Conservation (phyloP, 2,113 vertebrate species). For the Ptilonorhynchus violaceus region DNA sequence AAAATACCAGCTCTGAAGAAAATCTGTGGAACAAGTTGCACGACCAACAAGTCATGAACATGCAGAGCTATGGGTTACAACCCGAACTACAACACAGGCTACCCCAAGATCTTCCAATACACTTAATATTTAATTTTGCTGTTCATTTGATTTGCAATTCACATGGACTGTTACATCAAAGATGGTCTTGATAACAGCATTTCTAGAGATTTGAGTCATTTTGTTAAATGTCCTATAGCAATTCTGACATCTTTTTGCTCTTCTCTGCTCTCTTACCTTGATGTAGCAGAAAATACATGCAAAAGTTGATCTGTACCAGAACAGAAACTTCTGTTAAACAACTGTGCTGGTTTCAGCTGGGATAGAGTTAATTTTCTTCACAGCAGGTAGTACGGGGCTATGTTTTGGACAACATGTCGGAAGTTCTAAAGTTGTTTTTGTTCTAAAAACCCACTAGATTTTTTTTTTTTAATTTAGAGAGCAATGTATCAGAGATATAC, state of each 20-base stretch:
- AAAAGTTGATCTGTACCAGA: not conserved
- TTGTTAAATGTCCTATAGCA: not conserved
- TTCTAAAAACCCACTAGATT: not conserved
- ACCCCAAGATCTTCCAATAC: not conserved
- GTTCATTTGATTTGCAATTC: not conserved
- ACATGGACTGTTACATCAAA: not conserved
- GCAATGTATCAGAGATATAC: rapidly evolving
- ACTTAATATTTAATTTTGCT: not conserved
- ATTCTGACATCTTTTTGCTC: not conserved
- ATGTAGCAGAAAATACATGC: not conserved
- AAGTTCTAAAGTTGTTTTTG: not conserved
- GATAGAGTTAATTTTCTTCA: not conserved
- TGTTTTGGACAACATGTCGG: not conserved
- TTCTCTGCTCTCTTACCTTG: not conserved
- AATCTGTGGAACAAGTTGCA: not conserved
- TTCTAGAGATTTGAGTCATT: not conserved
- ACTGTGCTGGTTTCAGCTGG: not conserved
- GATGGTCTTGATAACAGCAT: not conserved
- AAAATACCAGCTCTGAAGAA: not conserved
- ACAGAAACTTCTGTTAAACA: not conserved
- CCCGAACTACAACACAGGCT: not conserved
- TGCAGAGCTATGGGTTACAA: not conserved
- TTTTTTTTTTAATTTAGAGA: not conserved
- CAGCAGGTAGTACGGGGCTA: not conserved
- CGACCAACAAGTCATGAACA: not conserved